Evolutionary conservation across 2,797 vertebrate genomes (phyloP).

Genomic region (Chromobotia macracanthus): DNA sequence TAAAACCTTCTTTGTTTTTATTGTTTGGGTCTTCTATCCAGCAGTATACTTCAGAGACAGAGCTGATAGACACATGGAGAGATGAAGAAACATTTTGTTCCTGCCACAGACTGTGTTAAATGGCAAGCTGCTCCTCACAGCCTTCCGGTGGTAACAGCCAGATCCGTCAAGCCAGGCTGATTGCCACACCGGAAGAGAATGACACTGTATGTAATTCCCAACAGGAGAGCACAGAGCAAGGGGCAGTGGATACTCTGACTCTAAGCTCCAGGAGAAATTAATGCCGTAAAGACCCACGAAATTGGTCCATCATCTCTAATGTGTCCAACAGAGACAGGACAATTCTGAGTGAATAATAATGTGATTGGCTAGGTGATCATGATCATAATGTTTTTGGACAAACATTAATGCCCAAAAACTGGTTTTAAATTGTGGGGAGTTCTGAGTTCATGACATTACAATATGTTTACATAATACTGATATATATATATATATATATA

Average conservation of each 20-base stretch:
- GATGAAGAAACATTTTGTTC: conserved; percentile 68
- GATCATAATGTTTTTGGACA: conserved; percentile 34
- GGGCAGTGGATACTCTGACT: conserved; percentile 56
- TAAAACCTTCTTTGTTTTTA: neutral
- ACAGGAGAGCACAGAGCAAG: conserved; percentile 36
- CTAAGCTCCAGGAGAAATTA: conserved; percentile 56
- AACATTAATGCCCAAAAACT: too few relatives aligned
- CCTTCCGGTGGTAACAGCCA: conserved; percentile 58
- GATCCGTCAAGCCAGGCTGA: conserved; percentile 64
- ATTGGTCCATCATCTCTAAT: conserved; percentile 46
- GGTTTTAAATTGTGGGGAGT: too few relatives aligned
- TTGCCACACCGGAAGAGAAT: conserved; percentile 63
- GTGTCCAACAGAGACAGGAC: conserved; percentile 39
- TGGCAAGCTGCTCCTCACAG: conserved; percentile 53
- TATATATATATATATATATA: too few relatives aligned
- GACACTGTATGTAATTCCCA: conserved; percentile 54
- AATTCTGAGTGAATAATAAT: conserved; percentile 31
- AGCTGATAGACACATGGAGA: conserved; percentile 73
- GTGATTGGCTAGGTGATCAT: conserved; percentile 36
- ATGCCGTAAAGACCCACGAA: conserved; percentile 31
- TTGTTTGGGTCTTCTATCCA: conserved; percentile 62
- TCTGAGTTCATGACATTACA: too few relatives aligned
- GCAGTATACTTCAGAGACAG: conserved; percentile 68
- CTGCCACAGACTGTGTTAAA: conserved; percentile 61
- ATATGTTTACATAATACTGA: too few relatives aligned